Percentiles rank a stretch among this genome's conserved stretches.
Evolutionary conservation across 2,797 vertebrate genomes (phyloP).

Genomic region (Peromyscus eremicus): DNA sequence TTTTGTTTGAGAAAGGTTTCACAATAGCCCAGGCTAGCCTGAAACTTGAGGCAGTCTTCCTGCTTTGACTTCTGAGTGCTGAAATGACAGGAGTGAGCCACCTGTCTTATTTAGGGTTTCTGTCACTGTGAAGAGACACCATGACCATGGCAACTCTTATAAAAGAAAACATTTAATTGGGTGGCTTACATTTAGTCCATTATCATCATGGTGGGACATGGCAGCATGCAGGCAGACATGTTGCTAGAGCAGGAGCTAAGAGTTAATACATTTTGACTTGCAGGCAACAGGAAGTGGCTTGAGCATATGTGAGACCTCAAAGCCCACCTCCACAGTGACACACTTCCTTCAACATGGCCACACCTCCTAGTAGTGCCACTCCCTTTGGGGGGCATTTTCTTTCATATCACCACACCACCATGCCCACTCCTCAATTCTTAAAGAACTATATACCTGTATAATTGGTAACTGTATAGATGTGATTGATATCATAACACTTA

Average conservation of each 20-base stretch:
- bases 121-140: neutral
- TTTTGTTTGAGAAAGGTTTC: neutral
- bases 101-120: no score
- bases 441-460: neutral
- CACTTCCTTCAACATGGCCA: neutral
- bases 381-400: neutral
- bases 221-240: neutral
- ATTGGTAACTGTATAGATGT: constrained; percentile 25
- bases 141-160: neutral
- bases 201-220: neutral
- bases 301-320: neutral
- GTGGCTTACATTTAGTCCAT: neutral
- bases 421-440: neutral
- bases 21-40: neutral
- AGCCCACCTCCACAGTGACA: neutral
- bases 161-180: neutral
- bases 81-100: neutral
- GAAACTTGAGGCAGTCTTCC: neutral
- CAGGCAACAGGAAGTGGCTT: neutral
- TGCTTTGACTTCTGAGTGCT: neutral
- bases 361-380: neutral
- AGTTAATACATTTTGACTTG: neutral
- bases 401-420: neutral
- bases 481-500: constrained; percentile 28
- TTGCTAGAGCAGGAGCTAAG: neutral